Evolutionary conservation across 2,797 vertebrate genomes (phyloP), one percentile per base, ranked within the genome.

Genomic region (Liasis olivaceus): DNA sequence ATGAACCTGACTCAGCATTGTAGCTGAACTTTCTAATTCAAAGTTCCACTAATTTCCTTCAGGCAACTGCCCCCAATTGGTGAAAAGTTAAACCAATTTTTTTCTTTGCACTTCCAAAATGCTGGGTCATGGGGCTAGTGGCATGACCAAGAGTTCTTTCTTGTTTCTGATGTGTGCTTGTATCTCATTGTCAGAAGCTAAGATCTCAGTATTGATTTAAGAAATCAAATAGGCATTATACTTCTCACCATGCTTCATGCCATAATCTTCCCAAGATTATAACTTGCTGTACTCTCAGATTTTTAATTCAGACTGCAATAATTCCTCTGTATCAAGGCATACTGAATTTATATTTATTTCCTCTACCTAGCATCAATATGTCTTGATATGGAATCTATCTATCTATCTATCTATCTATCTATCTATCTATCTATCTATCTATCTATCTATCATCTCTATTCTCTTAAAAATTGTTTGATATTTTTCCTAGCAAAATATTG

Each of bases 21-120:
- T 0, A 66, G n/a, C 9, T 47, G 1, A 0, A 24, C 26, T 93
- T 88, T 93, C 81, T 72, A 0, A 12, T 89, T 62, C 92, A 91
- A 91, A 85, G 31, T 85, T 85, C 7, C 84, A 89, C 94, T 92
- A 42, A 95, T 85, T 90, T 85, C 93, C 1, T 17, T 36, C 95
- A 95, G 96, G 47, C 64, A 64, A 89, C 36, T 94, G 69, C n/a
- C 62, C 47, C 17, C 14, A 4, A 2, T 1, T 89, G 72, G 86
- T 7, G 28, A 91, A 90, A 93, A 66, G 54, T 58, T 86, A 88
- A 95, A 58, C 0, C 0, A 36, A 9, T 86, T 81, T 56, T 51
- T 51, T 24, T 60, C 69, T 89, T 56, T 88, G 84, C 90, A 84
- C 87, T 95, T 95, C 31, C 20, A 51, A 66, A 90, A 94, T 8